Conservation (phyloP, 2,113 vertebrate genomes). For the Rousettus leschenaultii region DNA sequence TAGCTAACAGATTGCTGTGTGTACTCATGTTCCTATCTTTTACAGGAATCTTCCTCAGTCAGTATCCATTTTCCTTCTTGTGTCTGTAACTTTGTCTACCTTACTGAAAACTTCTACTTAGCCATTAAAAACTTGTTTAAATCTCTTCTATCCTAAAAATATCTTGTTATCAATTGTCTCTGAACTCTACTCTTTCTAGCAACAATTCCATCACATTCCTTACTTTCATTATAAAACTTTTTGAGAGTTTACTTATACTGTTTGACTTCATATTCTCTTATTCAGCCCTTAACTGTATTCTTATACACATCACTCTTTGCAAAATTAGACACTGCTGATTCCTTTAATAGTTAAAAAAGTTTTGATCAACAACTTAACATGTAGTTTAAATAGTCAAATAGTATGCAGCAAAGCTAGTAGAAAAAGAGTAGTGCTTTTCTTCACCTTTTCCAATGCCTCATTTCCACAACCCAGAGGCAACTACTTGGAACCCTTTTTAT, state of each 20-base stretch:
- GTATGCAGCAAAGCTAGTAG: not conserved
- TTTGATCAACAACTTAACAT: not conserved
- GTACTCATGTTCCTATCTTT: not conserved
- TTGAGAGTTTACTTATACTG: not conserved
- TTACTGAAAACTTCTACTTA: not conserved
- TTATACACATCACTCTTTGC: not conserved
- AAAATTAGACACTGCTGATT: not conserved
- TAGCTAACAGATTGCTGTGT: not conserved
- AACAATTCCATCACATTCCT: not conserved
- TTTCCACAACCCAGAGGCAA: not conserved
- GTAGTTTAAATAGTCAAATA: not conserved
- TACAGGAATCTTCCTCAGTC: not conserved
- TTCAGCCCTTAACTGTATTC: not conserved
- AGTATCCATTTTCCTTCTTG: not conserved
- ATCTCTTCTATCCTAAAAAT: not conserved
- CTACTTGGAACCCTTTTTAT: not conserved
- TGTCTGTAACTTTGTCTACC: not conserved
- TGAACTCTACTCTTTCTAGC: not conserved
- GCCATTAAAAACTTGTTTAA: not conserved
- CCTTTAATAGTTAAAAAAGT: not conserved
- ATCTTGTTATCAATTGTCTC: not conserved
- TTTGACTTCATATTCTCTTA: not conserved
- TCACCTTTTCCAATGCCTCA: not conserved
- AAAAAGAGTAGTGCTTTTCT: not conserved
- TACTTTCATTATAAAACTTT: not conserved